Conservation (phyloP, 1,140 invertebrate species). For the Ruditapes philippinarum region DNA sequence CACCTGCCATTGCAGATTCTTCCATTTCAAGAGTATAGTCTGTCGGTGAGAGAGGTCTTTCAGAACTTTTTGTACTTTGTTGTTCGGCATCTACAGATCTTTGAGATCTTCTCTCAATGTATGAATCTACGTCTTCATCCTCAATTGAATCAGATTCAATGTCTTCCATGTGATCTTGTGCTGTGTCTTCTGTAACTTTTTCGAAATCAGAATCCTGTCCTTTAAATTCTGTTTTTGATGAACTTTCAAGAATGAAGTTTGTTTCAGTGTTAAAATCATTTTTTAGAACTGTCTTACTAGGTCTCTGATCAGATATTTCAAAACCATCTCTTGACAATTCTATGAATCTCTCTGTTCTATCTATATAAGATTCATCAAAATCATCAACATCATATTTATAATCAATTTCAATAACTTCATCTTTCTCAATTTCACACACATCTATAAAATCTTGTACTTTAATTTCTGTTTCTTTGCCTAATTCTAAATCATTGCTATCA, state of each 20-base stretch:
- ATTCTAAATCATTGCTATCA: constrained; percentile 28
- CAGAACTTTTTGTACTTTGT: constrained; percentile 66
- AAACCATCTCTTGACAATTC: constrained; percentile 59
- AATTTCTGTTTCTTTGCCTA: constrained; percentile 40
- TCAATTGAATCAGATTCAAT: constrained; percentile 52
- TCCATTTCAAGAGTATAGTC: constrained; percentile 80
- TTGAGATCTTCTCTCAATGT: constrained; percentile 22
- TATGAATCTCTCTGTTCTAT: constrained; percentile 74
- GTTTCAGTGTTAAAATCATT: constrained; percentile 26
- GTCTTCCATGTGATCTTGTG: constrained; percentile 35
- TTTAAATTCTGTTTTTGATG: neutral
- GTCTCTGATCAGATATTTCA: constrained; percentile 40
- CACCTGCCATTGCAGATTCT: constrained; percentile 65
- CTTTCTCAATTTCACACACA: constrained; percentile 67
- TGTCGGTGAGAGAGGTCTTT: constrained; percentile 80
- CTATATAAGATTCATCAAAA: constrained; percentile 68
- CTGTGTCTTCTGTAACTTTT: neutral
- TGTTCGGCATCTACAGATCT: constrained; percentile 37
- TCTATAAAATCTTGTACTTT: constrained; percentile 66
- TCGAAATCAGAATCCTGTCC: neutral
- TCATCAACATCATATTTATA: constrained; percentile 39
- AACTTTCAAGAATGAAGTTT: neutral
- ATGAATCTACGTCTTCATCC: constrained; percentile 57
- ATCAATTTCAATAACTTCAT: constrained; percentile 59
- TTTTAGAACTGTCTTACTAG: constrained; percentile 21